Evolutionary conservation across 1,140 invertebrate species (phyloP).

Genomic region (Trinorchestia longiramus): DNA sequence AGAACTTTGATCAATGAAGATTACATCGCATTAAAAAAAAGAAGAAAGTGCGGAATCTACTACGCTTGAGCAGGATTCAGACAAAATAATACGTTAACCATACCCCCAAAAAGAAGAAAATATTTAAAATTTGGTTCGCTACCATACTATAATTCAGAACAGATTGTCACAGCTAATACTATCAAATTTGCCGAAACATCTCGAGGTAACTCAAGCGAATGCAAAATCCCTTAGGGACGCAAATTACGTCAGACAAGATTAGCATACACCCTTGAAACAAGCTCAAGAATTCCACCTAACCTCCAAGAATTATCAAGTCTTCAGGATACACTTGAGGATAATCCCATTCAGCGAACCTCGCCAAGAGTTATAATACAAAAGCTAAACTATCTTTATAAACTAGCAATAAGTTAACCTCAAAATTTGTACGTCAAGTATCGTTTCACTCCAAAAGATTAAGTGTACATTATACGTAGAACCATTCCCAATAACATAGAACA

Average conservation of each 20-base stretch:
- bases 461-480: background rate
- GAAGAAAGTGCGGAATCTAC: background rate
- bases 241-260: background rate
- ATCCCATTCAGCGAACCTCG: background rate
- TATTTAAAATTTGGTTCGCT: background rate
- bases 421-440: background rate
- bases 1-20: background rate
- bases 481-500: background rate
- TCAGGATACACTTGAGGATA: background rate
- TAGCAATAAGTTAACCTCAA: background rate
- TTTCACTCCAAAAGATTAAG: background rate
- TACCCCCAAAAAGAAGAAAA: too few species aligned
- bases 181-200: background rate
- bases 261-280: background rate
- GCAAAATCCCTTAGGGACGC: background rate
- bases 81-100: background rate
- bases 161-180: background rate
- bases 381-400: background rate
- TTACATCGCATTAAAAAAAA: background rate
- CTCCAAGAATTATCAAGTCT: background rate
- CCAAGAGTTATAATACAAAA: background rate
- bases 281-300: background rate
- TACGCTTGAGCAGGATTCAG: background rate
- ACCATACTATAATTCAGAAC: background rate
- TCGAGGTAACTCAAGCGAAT: background rate